Percentiles rank a stretch among this genome's conserved stretches.
These are phyloP conservation scores for Cepaea hortensis DNA, from an alignment of 2,888 invertebrate species.

Conservation along the genomic window DNA sequence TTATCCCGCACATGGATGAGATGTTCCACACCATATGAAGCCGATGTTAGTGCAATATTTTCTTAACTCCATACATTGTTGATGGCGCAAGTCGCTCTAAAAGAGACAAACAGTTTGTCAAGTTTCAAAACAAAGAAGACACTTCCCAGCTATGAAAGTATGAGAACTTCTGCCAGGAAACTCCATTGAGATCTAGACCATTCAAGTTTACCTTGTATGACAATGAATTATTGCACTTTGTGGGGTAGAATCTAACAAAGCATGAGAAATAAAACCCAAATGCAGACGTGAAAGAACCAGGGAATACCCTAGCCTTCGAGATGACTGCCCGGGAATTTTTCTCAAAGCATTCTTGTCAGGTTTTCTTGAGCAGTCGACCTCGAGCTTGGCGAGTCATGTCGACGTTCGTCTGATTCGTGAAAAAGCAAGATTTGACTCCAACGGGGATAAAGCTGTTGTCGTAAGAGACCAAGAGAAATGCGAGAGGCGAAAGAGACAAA, in stretches of 20 bases:
- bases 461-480: conserved; percentile 33
- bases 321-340: conserved; percentile 22
- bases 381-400: conserved; percentile 38
- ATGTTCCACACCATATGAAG: conserved; percentile 4
- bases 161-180: neutral
- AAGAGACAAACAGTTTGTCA: neutral
- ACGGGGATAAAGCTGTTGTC: conserved; percentile 36
- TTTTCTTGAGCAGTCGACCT: neutral
- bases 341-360: conserved; percentile 44
- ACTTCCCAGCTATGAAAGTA: conserved; percentile 1
- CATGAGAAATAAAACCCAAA: neutral
- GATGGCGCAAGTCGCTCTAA: neutral
- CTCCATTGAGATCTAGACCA: conserved; percentile 8
- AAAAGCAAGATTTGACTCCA: conserved; percentile 23
- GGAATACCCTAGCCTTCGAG: neutral
- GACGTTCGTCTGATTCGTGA: conserved; percentile 41
- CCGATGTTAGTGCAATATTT: neutral
- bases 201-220: neutral
- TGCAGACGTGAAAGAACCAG: neutral
- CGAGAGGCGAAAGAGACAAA: conserved; percentile 32
- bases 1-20: neutral
- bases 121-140: conserved; percentile 20
- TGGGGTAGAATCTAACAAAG: conserved; percentile 12
- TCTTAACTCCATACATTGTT: conserved; percentile 8
- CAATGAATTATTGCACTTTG: conserved; percentile 30